These are phyloP conservation scores for Dicranocentrus wangi DNA, from an alignment of 2,888 invertebrate species.

Conservation along the genomic window DNA sequence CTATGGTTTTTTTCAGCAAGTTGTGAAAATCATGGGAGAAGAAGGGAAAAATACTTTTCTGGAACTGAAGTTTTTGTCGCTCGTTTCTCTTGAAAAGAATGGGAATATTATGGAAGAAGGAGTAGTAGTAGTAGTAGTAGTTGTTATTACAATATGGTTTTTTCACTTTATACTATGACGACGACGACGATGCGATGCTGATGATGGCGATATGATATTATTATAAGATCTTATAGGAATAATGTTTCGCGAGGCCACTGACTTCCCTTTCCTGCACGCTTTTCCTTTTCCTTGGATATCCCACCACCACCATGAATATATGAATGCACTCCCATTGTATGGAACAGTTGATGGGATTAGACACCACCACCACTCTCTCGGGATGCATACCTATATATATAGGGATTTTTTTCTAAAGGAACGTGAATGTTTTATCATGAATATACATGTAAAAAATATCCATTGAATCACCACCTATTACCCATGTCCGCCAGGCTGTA, in stretches of 20 bases:
- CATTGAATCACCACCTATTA: constrained; percentile 41
- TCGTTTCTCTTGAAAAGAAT: neutral
- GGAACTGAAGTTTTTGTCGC: too few species aligned
- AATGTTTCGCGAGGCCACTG: constrained; percentile 42
- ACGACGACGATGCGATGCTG: too few species aligned
- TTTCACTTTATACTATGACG: too few species aligned
- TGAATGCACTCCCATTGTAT: constrained; percentile 1
- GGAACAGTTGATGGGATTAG: neutral
- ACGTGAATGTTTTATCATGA: constrained; percentile 40
- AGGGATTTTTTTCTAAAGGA: too few species aligned
- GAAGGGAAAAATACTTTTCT: constrained; percentile 4
- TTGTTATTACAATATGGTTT: too few species aligned
- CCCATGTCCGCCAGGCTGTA: constrained; percentile 47
- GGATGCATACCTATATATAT: too few species aligned
- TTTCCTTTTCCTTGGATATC: constrained; percentile 5
- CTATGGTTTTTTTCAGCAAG: constrained; percentile 26
- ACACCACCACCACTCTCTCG: too few species aligned
- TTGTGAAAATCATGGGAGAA: constrained; percentile 21
- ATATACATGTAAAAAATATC: constrained; percentile 5
- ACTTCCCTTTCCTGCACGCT: constrained; percentile 53
- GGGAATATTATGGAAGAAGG: too few species aligned
- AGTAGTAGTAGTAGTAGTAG: too few species aligned
- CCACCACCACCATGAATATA: neutral
- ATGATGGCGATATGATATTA: too few species aligned
- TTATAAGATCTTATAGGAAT: too few species aligned